Percentiles rank a stretch among this genome's conserved stretches.
Conservation (phyloP, 2,113 vertebrate species). For the Esox niger region DNA sequence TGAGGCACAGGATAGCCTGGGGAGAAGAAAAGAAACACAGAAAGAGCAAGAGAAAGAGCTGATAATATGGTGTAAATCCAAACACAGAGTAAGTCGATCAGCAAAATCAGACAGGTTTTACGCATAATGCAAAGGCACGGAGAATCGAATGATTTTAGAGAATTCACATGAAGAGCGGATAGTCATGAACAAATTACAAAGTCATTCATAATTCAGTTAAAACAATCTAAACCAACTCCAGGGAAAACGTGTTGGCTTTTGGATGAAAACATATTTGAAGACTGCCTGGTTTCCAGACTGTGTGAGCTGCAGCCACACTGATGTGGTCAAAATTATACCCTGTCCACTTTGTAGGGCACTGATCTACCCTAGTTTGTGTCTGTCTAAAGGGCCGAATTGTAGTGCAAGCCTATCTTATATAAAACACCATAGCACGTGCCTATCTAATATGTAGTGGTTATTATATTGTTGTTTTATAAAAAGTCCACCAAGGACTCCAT, state of each 20-base stretch:
- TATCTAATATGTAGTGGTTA: background rate
- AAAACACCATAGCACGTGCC: too few species aligned
- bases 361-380: too few species aligned
- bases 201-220: slow-evolving; percentile 3
- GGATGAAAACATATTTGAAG: background rate
- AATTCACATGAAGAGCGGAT: background rate
- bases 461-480: background rate
- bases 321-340: background rate
- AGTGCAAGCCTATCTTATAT: too few species aligned
- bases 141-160: background rate
- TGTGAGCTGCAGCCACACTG: background rate
- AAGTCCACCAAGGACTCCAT: background rate
- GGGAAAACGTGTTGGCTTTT: background rate
- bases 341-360: too few species aligned
- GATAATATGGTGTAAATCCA: slow-evolving; percentile 28
- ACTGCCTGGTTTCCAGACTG: background rate
- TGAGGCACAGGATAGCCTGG: background rate
- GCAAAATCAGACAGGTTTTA: background rate
- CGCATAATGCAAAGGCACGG: background rate
- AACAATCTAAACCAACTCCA: background rate
- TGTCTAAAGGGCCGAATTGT: too few species aligned
- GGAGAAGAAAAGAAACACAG: background rate
- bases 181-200: slow-evolving; percentile 9
- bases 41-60: slow-evolving; percentile 18
- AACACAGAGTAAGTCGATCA: background rate